Percentiles rank a stretch among this genome's conserved stretches.
phyloP scores from a whole-genome alignment of 2,113 vertebrate genomes.

The Bucco capensis region DNA sequence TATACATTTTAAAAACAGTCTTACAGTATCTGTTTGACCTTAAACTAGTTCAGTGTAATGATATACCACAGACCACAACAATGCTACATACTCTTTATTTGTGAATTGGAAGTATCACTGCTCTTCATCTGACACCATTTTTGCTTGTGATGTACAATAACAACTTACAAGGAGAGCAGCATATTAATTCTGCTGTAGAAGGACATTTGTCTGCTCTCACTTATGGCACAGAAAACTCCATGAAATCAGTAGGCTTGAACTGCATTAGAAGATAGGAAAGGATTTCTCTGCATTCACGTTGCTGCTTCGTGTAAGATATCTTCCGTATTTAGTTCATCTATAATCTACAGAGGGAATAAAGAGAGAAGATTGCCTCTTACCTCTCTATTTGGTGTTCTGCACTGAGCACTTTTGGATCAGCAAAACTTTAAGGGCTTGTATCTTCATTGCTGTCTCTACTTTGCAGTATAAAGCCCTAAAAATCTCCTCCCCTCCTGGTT shows the following conservation, averaged over 20 bases:
- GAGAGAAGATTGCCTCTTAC: not conserved
- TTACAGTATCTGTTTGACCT: not conserved
- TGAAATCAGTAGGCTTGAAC: not conserved
- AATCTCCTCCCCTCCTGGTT: not conserved
- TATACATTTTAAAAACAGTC: not conserved
- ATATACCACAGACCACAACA: not conserved
- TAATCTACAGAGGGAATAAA: not conserved
- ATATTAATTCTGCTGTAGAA: not conserved
- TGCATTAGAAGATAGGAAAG: not conserved
- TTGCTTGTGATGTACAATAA: not conserved
- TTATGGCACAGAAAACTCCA: not conserved
- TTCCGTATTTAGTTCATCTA: not conserved
- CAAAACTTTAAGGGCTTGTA: not conserved
- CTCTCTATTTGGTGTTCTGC: not conserved
- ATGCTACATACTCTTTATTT: not conserved
- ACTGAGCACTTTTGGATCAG: not conserved
- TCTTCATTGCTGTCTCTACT: not conserved
- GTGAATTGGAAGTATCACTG: not conserved
- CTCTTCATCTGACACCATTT: not conserved
- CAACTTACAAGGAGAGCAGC: not conserved
- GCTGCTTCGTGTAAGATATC: not conserved
- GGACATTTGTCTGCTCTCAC: not conserved
- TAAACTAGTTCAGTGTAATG: not conserved
- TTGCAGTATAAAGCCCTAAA: not conserved
- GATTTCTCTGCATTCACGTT: not conserved